Evolutionary conservation across 1,140 invertebrate species (phyloP).

Genomic region (Alviniconcha marisindica): DNA sequence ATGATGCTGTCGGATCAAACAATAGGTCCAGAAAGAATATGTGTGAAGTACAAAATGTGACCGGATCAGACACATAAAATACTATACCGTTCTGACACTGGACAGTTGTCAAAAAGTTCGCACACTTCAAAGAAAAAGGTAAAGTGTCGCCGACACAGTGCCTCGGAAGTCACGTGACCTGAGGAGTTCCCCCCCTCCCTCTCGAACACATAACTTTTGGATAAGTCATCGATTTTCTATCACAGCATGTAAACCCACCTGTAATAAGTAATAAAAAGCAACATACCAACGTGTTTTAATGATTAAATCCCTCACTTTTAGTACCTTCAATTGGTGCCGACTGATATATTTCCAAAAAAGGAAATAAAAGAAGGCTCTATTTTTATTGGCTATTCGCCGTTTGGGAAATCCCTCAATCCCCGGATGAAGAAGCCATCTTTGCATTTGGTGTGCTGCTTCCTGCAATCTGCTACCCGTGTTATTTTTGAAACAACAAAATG

Average conservation of each 20-base stretch:
- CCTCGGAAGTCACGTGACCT: slow-evolving; percentile 60
- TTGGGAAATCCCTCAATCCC: slow-evolving; percentile 44
- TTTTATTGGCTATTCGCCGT: slow-evolving; percentile 47
- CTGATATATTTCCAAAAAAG: slow-evolving; percentile 50
- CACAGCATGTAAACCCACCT: no score
- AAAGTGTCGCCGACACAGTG: slow-evolving; percentile 40
- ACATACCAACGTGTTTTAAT: no score
- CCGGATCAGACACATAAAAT: background rate
- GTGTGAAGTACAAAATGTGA: no score
- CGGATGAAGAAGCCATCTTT: slow-evolving; percentile 54
- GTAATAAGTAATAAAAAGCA: no score
- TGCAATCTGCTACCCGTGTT: slow-evolving; percentile 23
- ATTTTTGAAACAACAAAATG: slow-evolving; percentile 28
- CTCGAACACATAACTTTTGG: slow-evolving; percentile 17
- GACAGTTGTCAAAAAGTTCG: slow-evolving; percentile 12
- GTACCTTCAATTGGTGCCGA: background rate
- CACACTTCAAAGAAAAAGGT: slow-evolving; percentile 23
- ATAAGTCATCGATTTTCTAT: slow-evolving; percentile 32
- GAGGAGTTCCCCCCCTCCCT: slow-evolving; percentile 23
- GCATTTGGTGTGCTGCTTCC: slow-evolving; percentile 36
- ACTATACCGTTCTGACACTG: background rate
- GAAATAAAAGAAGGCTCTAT: slow-evolving; percentile 48
- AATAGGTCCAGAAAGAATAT: no score
- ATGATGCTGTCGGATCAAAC: no score
- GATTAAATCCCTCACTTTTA: background rate